phyloP scores from a whole-genome alignment of 92 coral and sea anemone genomes.

The Muricea muricata region DNA sequence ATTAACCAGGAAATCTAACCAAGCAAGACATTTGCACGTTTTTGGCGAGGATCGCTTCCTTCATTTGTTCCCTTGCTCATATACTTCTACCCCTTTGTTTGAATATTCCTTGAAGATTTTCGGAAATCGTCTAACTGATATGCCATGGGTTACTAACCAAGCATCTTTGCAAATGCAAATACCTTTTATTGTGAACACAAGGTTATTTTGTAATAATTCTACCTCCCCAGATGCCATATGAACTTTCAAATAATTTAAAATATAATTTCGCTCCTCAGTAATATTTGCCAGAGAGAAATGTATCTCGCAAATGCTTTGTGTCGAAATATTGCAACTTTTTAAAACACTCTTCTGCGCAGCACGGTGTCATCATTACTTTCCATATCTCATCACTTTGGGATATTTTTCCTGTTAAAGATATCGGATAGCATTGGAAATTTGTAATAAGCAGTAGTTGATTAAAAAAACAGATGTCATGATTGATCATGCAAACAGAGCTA shows the following conservation, averaged over 20 bases:
- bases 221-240: conserved; percentile 19
- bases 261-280: conserved; percentile 38
- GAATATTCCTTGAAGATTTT: conserved; percentile 19
- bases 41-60: conserved; percentile 26
- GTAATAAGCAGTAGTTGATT: too few species aligned
- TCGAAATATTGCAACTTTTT: too few species aligned
- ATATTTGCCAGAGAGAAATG: too few species aligned
- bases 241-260: conserved; percentile 48
- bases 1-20: conserved; percentile 61
- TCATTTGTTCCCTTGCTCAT: conserved; percentile 64
- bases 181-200: conserved; percentile 26
- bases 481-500: too few species aligned
- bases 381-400: too few species aligned
- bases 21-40: conserved; percentile 64
- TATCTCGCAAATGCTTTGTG: too few species aligned
- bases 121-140: background rate
- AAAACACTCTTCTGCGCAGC: too few species aligned
- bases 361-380: too few species aligned
- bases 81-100: conserved; percentile 23
- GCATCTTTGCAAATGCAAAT: conserved; percentile 55
- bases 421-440: too few species aligned
- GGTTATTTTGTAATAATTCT: background rate
- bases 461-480: too few species aligned
- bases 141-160: conserved; percentile 53
- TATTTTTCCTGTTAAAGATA: too few species aligned